Evolutionary conservation across 2,797 vertebrate species (phyloP), one percentile per base, ranked within the genome.

Genomic region (Calcarius lapponicus): DNA sequence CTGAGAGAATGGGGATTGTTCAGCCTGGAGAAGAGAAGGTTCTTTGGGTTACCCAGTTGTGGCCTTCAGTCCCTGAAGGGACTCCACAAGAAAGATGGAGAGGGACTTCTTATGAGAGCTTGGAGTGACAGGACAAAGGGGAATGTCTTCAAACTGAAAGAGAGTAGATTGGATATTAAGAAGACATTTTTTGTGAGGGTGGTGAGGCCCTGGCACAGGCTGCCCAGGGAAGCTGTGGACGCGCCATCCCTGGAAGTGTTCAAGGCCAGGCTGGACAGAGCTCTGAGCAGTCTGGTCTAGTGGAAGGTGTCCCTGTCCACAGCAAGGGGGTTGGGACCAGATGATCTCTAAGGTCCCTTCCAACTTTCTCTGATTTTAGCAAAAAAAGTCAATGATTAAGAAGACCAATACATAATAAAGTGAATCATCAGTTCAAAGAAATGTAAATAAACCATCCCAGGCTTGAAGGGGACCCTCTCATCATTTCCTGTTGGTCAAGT

Each of bases 61-160:
- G 7, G 25, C 25, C 17, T 34, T 42, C 17, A 18, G 31, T 3
- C 0, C 20, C 20, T 54, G 17, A 34, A 31, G 7, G 17, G 18
- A 2, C 6, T 12, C 34, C 31, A 48, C 10, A 50, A 28, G 13
- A n/a, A 9, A 10, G 15, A 36, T 36, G 32, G 26, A 62, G 19
- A 38, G 24, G 40, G 9, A 21, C 13, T 61, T 1, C 12, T 76
- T 3, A 61, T 29, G 8, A 13, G 0, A 1, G 3, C 31, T 8
- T 21, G 4, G 24, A 51, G 29, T 47, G 48, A 42, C 29, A 25
- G 48, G 9, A 25, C 14, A 56, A 42, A 6, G 14, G 7, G 2
- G 7, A 69, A 40, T 31, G 2, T 2, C 6, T 54, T 56, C 65
- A 62, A 34, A 40, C 21, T 40, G 34, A 40, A 53, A 53, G 38